These are phyloP conservation scores for Pseudanteris insignis DNA, from an alignment of 2,888 invertebrate genomes.

Conservation along the genomic window DNA sequence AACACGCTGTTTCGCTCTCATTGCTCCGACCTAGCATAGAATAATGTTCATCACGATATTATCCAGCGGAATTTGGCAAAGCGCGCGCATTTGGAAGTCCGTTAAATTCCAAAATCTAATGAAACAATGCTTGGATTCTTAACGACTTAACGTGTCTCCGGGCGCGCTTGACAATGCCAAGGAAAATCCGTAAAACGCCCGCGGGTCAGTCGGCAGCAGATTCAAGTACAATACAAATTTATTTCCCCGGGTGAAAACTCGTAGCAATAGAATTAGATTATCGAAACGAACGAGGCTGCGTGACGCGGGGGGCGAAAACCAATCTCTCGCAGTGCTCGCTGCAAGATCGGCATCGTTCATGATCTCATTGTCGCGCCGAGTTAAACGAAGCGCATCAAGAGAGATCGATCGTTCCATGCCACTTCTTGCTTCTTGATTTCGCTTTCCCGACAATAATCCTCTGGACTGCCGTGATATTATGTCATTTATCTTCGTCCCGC, in stretches of 20 bases:
- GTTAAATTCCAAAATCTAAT: constrained; percentile 39
- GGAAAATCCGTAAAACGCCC: constrained; percentile 24
- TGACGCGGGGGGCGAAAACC: constrained; percentile 47
- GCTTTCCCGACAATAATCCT: constrained; percentile 59
- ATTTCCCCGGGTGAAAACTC: constrained; percentile 36
- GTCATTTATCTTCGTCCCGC: constrained; percentile 50
- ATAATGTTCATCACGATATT: constrained; percentile 12
- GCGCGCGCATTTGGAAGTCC: constrained; percentile 13
- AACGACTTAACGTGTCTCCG: constrained; percentile 31
- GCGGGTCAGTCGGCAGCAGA: constrained; percentile 47
- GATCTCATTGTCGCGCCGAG: constrained; percentile 56
- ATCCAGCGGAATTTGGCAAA: constrained; percentile 22
- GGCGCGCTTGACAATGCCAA: constrained; percentile 10
- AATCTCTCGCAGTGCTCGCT: constrained; percentile 52
- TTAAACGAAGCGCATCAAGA: constrained; percentile 55
- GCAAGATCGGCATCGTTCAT: constrained; percentile 51
- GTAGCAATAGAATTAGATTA: constrained; percentile 52
- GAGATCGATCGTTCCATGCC: constrained; percentile 56
- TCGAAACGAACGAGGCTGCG: constrained; percentile 45
- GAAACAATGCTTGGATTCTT: constrained; percentile 41
- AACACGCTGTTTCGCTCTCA: constrained; percentile 28
- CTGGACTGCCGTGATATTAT: constrained; percentile 61
- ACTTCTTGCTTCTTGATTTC: constrained; percentile 57
- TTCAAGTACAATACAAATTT: constrained; percentile 55
- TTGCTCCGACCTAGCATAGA: constrained; percentile 5